Percentiles rank a stretch among this genome's conserved stretches.
phyloP scores from a whole-genome alignment of 2,113 vertebrate species.

The Xiphias gladius region DNA sequence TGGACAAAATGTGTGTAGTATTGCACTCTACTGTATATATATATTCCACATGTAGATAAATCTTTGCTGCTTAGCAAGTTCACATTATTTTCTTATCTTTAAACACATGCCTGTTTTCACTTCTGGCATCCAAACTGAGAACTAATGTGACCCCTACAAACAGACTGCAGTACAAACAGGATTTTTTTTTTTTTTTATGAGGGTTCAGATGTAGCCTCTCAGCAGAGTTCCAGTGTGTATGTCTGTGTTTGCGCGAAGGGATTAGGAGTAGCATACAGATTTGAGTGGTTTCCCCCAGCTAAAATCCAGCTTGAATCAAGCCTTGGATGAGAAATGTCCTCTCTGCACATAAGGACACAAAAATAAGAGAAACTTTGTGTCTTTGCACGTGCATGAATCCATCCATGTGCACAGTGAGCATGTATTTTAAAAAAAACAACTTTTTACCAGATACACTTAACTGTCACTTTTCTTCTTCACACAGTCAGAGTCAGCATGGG shows the following conservation, averaged over 20 bases:
- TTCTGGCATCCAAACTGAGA: conserved; percentile 6
- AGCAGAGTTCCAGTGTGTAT: conserved; percentile 51
- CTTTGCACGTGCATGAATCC: not conserved
- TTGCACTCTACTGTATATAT: not conserved
- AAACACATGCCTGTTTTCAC: not conserved
- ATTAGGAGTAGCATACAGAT: conserved; percentile 72
- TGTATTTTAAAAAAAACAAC: not conserved
- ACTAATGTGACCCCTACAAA: conserved; percentile 27
- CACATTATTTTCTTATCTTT: conserved; percentile 13
- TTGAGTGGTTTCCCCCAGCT: conserved; percentile 44
- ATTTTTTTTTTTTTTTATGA: conserved; percentile 69
- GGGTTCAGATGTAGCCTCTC: conserved; percentile 57
- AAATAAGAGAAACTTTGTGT: not conserved
- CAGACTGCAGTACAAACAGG: conserved; percentile 59
- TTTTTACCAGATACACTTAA: not conserved
- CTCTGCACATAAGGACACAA: not conserved
- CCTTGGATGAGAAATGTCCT: conserved; percentile 42
- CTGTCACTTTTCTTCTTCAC: conserved; percentile 16
- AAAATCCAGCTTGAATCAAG: conserved; percentile 51
- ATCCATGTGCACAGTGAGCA: not conserved
- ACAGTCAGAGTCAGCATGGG: not conserved
- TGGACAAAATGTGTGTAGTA: not conserved
- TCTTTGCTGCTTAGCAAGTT: conserved; percentile 6
- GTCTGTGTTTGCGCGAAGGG: conserved; percentile 53
- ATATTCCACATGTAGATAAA: conserved; percentile 23